Evolutionary conservation across 2,113 vertebrate species (phyloP), one percentile per base, ranked within the genome.

Genomic region (Perca flavescens): DNA sequence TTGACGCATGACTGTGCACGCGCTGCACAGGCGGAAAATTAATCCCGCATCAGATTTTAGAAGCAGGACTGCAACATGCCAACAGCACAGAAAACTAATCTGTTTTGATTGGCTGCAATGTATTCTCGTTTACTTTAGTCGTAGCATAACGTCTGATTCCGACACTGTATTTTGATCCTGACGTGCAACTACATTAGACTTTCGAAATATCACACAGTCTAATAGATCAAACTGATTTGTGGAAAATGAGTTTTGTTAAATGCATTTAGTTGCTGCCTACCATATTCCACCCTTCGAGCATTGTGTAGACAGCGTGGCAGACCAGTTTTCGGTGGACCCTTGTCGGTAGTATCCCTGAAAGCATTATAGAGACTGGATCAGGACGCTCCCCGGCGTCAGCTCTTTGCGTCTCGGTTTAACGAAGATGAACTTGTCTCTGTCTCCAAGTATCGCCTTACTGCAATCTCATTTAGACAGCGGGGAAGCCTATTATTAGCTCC

Each of bases 401-500:
- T 71, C 88, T 79, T 85, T 80, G 84, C 83, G 88, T 84, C 89
- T 94, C 86, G 82, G 74, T 94, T 94, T 91, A 92, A 92, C 86
- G 82, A 89, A 89, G 91, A 92, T 90, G 83, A 89, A 91, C 89
- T 83, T 74, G 86, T 90, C 86, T 94, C 86, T 88, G 90, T 86
- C 89, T 92, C 72, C 68, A 79, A 63, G 78, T 86, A 88, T 89
- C 92, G 78, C 68, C 89, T 93, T 93, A 92, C 16, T 88, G 65
- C 83, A 95, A 94, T 95, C 94, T 79, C 90, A 86, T 93, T 91
- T 85, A 75, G 52, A 74, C 25, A 64, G 62, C 69, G 5, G 68
- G 74, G 62, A 93, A 92, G 82, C 91, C 92, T 92, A 94, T 94
- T 91, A 94, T 93, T 94, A 94, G 87, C 74, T 12, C 68, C 80